phyloP scores from a whole-genome alignment of 1,140 invertebrate species.

The Sipha flava region DNA sequence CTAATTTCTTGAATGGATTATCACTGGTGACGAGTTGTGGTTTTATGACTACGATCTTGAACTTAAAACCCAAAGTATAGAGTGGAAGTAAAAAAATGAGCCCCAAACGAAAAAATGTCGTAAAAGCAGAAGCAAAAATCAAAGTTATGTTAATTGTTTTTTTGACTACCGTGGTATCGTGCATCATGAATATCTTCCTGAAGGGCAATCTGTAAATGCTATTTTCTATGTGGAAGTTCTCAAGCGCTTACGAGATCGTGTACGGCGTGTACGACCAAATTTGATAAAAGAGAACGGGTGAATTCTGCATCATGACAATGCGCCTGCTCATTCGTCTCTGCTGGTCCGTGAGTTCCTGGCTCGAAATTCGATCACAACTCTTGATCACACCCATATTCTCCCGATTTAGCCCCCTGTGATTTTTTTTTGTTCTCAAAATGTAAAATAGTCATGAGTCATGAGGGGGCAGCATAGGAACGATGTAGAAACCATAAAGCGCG shows the following conservation, averaged over 20 bases:
- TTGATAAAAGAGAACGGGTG: not conserved
- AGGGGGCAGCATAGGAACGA: conserved; percentile 36
- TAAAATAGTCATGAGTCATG: conserved; percentile 34
- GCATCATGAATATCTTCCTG: not conserved
- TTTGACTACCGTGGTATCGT: conserved; percentile 39
- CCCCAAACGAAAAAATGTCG: not conserved
- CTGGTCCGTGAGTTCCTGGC: not conserved
- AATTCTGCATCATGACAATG: not conserved
- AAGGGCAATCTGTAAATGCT: conserved; percentile 34
- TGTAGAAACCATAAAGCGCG: conserved; percentile 32
- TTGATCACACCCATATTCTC: too few species aligned
- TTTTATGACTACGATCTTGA: conserved; percentile 4
- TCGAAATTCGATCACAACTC: too few species aligned
- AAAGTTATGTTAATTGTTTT: conserved; percentile 39
- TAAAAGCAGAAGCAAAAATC: not conserved
- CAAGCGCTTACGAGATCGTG: conserved; percentile 19
- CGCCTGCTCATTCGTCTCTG: not conserved
- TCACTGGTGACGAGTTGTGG: not conserved
- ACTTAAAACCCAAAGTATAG: not conserved
- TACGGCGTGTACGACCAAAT: not conserved
- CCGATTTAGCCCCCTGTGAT: too few species aligned
- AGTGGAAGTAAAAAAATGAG: not conserved
- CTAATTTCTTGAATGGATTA: not conserved
- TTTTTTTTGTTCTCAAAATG: conserved; percentile 39
- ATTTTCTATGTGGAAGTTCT: conserved; percentile 34